Conservation (phyloP, 2,888 invertebrate species). For the Zeuzera pyrina region DNA sequence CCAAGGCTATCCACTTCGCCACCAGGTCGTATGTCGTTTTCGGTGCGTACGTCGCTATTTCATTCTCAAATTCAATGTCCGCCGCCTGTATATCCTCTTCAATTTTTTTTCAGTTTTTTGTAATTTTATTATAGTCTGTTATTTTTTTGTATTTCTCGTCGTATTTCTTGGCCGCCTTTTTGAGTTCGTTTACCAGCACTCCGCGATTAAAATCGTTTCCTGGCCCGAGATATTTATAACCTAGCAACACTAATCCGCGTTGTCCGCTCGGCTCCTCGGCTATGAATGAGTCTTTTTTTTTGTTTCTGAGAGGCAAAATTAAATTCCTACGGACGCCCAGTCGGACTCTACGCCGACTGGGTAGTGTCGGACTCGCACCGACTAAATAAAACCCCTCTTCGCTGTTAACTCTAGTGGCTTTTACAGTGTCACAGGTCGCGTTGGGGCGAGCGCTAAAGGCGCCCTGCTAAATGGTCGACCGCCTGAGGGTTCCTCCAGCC, state of each 20-base stretch:
- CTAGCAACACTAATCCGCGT: background rate
- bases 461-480: no score
- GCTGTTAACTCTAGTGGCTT: no score
- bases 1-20: background rate
- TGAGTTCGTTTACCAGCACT: background rate
- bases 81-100: background rate
- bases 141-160: background rate
- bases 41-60: background rate
- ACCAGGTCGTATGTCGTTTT: background rate
- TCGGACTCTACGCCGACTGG: no score
- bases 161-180: background rate
- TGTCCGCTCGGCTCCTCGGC: no score
- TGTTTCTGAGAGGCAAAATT: no score
- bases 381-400: no score
- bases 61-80: background rate
- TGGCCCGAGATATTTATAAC: background rate
- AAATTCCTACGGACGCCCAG: no score
- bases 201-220: background rate
- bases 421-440: no score
- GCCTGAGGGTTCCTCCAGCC: no score
- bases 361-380: no score
- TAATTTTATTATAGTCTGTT: background rate
- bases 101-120: background rate
- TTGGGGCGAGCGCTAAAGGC: no score
- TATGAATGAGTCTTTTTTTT: no score